Conservation (phyloP, 2,888 invertebrate species). For the Iphiclides podalirius region DNA sequence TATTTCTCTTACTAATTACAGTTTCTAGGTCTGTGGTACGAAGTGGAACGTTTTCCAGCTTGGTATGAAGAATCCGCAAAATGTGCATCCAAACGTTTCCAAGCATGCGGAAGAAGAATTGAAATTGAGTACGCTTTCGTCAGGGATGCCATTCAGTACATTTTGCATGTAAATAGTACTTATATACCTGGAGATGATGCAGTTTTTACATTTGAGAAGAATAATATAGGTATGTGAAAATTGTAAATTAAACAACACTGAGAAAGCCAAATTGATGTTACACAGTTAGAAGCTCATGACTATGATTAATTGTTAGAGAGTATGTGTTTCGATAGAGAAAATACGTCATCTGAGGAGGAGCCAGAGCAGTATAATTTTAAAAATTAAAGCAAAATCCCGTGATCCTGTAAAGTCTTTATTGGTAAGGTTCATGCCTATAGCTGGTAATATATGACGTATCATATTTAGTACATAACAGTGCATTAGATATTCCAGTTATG, state of each 20-base stretch:
- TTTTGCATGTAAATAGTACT: constrained; percentile 58
- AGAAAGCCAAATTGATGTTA: neutral
- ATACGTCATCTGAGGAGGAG: too few relatives aligned
- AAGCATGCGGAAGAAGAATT: constrained; percentile 53
- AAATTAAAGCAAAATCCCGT: too few relatives aligned
- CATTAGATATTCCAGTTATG: too few relatives aligned
- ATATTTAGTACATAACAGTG: too few relatives aligned
- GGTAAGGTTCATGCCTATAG: too few relatives aligned
- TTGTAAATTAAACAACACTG: too few relatives aligned
- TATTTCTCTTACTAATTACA: too few relatives aligned
- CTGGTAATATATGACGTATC: too few relatives aligned
- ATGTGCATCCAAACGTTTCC: constrained; percentile 58
- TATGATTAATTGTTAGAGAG: neutral
- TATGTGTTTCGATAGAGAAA: too few relatives aligned
- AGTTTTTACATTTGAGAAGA: constrained; percentile 51
- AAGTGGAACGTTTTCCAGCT: constrained; percentile 57
- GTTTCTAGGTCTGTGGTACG: constrained; percentile 69
- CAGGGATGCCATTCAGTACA: constrained; percentile 48
- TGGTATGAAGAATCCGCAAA: constrained; percentile 59
- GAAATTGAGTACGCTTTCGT: constrained; percentile 60
- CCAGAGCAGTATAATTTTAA: too few relatives aligned
- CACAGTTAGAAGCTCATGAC: too few relatives aligned
- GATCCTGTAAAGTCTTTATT: too few relatives aligned
- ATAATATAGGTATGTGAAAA: constrained; percentile 52
- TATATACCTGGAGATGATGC: constrained; percentile 63